A percentile compares a stretch with the other conserved stretches of the same genome.
phyloP scores from a whole-genome alignment of 2,888 invertebrate genomes.

The Andrena trimmerana region DNA sequence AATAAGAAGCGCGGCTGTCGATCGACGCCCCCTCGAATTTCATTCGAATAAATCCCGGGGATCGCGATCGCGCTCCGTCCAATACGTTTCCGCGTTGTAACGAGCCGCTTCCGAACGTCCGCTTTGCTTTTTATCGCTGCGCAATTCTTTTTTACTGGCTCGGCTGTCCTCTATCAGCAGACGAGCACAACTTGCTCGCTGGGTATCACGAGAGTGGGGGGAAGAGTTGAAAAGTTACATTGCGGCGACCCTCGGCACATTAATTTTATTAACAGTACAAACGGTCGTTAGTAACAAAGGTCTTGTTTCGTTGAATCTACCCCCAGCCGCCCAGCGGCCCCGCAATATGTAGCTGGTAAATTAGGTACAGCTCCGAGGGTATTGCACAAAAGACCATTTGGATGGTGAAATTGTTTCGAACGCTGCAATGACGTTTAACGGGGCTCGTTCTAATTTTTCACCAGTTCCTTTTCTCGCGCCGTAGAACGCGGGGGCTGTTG shows the following conservation, averaged over 20 bases:
- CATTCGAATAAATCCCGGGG: not conserved
- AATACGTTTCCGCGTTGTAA: conserved; percentile 4
- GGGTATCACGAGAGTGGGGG: too few relatives aligned
- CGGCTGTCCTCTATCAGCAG: too few relatives aligned
- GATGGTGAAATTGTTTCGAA: not conserved
- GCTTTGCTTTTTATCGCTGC: not conserved
- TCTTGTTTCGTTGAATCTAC: too few relatives aligned
- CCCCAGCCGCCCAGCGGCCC: too few relatives aligned
- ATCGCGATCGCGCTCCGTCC: not conserved
- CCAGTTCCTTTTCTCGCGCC: conserved; percentile 2
- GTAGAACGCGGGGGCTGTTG: not conserved
- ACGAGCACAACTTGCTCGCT: too few relatives aligned
- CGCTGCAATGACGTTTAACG: not conserved
- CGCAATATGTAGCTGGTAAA: too few relatives aligned
- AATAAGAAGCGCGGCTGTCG: conserved; percentile 3
- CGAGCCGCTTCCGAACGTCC: not conserved
- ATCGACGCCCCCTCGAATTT: not conserved
- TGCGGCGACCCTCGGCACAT: too few relatives aligned
- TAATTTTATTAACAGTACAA: too few relatives aligned
- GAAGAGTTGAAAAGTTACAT: too few relatives aligned
- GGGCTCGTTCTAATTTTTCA: not conserved
- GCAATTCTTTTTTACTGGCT: too few relatives aligned
- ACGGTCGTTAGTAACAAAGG: too few relatives aligned
- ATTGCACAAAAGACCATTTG: not conserved
- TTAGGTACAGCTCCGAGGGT: too few relatives aligned